phyloP scores from a whole-genome alignment of 2,888 invertebrate species.

The Volucella inanis region DNA sequence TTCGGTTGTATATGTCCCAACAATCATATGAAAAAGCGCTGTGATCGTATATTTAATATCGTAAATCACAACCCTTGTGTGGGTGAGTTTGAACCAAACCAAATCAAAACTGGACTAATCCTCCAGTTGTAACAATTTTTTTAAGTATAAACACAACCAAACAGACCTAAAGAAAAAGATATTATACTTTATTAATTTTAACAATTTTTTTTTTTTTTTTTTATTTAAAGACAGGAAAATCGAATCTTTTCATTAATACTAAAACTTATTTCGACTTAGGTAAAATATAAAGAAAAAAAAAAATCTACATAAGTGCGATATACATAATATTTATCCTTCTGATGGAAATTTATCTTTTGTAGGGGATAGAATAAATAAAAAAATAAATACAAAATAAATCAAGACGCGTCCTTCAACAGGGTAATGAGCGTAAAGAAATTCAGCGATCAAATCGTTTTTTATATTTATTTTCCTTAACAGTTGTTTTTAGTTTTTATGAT shows the following conservation, averaged over 20 bases:
- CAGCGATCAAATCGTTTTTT: slow-evolving; percentile 40
- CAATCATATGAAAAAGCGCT: slow-evolving; percentile 93
- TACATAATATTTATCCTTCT: slow-evolving; percentile 42
- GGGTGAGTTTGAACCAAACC: slow-evolving; percentile 86
- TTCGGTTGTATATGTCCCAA: slow-evolving; percentile 97
- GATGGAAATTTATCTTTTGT: slow-evolving; percentile 60
- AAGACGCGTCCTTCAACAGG: slow-evolving; percentile 64
- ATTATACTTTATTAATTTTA: slow-evolving; percentile 5
- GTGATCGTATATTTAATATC: slow-evolving; percentile 93
- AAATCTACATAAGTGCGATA: slow-evolving; percentile 51
- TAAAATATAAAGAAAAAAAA: not conserved
- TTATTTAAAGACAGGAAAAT: not conserved
- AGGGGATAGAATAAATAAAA: slow-evolving; percentile 47
- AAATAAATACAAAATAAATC: slow-evolving; percentile 8
- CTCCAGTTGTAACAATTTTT: not conserved
- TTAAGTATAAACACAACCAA: slow-evolving; percentile 41
- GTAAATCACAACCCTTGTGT: slow-evolving; percentile 97
- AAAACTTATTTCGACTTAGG: slow-evolving; percentile 10
- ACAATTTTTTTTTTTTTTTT: not conserved
- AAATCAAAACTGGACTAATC: slow-evolving; percentile 32
- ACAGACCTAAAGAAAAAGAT: slow-evolving; percentile 15
- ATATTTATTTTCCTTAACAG: slow-evolving; percentile 69
- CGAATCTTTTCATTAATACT: not conserved
- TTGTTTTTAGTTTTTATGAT: slow-evolving; percentile 43
- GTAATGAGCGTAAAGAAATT: slow-evolving; percentile 39